A percentile compares a stretch with the other conserved stretches of the same genome.
Conservation (phyloP, 92 coral and sea anemone genomes). For the Plumapathes pennacea region DNA sequence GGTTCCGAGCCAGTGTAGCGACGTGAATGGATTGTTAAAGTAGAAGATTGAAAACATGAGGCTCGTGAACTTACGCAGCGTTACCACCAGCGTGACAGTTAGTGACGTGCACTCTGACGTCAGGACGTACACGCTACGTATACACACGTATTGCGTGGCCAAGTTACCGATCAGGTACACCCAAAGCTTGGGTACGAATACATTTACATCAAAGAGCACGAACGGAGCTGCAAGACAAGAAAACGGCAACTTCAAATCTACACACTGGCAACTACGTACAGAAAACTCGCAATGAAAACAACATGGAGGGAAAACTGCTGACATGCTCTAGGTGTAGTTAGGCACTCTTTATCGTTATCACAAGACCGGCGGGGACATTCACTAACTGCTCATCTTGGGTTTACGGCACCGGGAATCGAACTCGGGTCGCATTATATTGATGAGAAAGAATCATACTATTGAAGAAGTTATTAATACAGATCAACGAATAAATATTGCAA, state of each 20-base stretch:
- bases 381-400: too few species aligned
- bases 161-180: conserved; percentile 82
- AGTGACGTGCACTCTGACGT: conserved; percentile 93
- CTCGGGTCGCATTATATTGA: too few species aligned
- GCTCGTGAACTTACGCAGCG: conserved; percentile 93
- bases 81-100: conserved; percentile 91
- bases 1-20: conserved; percentile 89
- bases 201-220: conserved; percentile 41
- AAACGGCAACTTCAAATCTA: too few species aligned
- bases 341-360: too few species aligned
- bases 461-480: not conserved
- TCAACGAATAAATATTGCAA: not conserved
- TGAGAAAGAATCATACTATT: too few species aligned
- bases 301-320: too few species aligned
- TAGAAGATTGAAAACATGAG: conserved; percentile 79
- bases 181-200: conserved; percentile 85
- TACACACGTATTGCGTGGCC: conserved; percentile 88
- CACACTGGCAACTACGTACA: too few species aligned
- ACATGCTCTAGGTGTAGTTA: too few species aligned
- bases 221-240: conserved; percentile 68
- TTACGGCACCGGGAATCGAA: too few species aligned
- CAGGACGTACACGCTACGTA: conserved; percentile 85
- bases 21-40: conserved; percentile 85
- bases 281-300: too few species aligned
- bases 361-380: too few species aligned